Base-by-base conservation (phyloP, 2,113 vertebrate genomes). In the Leiothrix lutea region DNA sequence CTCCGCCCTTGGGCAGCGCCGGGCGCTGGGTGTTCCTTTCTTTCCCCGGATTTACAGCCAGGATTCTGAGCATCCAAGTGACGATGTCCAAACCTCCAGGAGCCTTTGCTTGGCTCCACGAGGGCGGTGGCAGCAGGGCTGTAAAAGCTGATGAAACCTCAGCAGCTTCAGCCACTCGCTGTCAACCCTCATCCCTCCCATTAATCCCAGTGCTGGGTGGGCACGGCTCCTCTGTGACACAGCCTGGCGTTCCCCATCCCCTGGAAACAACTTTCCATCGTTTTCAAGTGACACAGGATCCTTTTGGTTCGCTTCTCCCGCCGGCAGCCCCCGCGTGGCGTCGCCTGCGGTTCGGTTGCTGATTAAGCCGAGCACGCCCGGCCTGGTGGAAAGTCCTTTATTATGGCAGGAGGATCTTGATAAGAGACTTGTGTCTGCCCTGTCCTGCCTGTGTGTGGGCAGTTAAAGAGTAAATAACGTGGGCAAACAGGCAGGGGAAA, bases 301-400 rank as follows among this genome's bases (percentile, higher is more conserved):
- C 60, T 87, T 70, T 42, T 25, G 82, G 44, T 75, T 42, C 36
- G 69, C 42, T 70, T 71, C 44, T 61, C 33, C 35, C 45, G 2
- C 47, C 0, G 4, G 2, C 17, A 3, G 50, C 54, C 57, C 47
- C 24, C 0, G 0, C 9, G 1, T 40, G 3, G 0, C 29, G 1
- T 92, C 40, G 12, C 24, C 85, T 56, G 33, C 53, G 80, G 54
- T 92, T 77, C 0, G 2, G 51, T 12, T 70, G 87, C 66, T 91
- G 84, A 91, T 81, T 80, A 91, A 53, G 42, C 62, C 0, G 0
- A 82, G 80, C 2, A 0, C 1, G 0, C 73, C 80, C 5, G 0
- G 29, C 85, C 53, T 31, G 1, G 82, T 56, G 86, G 82, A 88
- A 96, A 96, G 72, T 92, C 74, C 79, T 91, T 94, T 77, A 22